phyloP scores from a whole-genome alignment of 1,140 invertebrate species.

The Euura saliciscinereae region DNA sequence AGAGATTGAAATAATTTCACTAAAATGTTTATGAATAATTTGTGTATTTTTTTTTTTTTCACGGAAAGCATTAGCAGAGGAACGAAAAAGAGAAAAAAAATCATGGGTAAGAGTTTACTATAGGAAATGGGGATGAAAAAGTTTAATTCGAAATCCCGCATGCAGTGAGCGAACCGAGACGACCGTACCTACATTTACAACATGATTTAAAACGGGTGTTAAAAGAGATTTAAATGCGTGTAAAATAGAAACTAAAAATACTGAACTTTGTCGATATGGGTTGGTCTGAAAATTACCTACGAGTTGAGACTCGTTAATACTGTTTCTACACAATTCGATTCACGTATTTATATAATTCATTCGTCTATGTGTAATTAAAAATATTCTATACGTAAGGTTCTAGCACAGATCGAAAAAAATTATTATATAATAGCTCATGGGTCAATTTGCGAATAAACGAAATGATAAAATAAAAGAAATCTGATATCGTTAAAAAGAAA shows the following conservation, averaged over 20 bases:
- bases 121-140: not conserved
- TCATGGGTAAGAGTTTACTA: too few relatives aligned
- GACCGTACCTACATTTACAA: not conserved
- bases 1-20: too few relatives aligned
- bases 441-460: not conserved
- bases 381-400: too few relatives aligned
- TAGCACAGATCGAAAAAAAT: too few relatives aligned
- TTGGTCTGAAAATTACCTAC: not conserved
- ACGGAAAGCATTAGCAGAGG: not conserved
- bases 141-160: not conserved
- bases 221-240: not conserved
- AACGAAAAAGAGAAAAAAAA: too few relatives aligned
- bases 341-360: not conserved
- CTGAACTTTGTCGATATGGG: not conserved
- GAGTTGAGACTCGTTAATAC: not conserved
- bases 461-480: not conserved
- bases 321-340: not conserved
- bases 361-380: too few relatives aligned
- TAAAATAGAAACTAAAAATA: not conserved
- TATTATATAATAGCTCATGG: not conserved
- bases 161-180: not conserved
- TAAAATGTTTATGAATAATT: too few relatives aligned
- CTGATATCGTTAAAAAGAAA: too few relatives aligned
- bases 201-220: not conserved
- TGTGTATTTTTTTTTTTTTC: not conserved